These are phyloP conservation scores for Platycheirus albimanus DNA, from an alignment of 2,888 invertebrate genomes.

Conservation along the genomic window DNA sequence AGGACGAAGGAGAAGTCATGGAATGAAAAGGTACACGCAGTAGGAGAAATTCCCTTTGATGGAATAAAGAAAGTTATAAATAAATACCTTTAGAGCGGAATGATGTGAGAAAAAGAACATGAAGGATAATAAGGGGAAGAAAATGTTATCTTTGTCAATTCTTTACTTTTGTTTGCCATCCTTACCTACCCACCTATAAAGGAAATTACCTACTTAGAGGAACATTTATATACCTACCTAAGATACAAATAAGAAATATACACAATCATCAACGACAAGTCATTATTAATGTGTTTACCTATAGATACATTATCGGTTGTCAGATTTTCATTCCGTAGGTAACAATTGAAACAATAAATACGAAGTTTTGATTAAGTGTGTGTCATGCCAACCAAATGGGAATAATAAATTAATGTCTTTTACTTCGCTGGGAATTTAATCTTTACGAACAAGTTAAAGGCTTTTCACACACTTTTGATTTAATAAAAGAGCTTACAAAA, in stretches of 20 bases:
- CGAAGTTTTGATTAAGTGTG: slow-evolving; percentile 6
- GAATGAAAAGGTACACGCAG: not conserved
- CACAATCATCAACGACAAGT: not conserved
- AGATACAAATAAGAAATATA: too few species aligned
- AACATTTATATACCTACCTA: not conserved
- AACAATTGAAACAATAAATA: slow-evolving; percentile 3
- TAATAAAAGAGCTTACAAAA: too few species aligned
- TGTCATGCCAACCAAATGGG: slow-evolving; percentile 16
- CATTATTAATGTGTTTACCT: slow-evolving; percentile 5
- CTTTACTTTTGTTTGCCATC: too few species aligned
- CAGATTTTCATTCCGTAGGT: not conserved
- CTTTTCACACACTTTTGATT: too few species aligned
- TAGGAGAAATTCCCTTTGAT: slow-evolving; percentile 12
- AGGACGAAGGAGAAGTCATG: not conserved
- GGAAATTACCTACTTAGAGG: slow-evolving; percentile 1
- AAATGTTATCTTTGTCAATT: not conserved
- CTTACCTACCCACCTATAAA: not conserved
- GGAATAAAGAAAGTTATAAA: too few species aligned
- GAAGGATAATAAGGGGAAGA: not conserved
- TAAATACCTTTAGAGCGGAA: too few species aligned
- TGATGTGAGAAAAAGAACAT: slow-evolving; percentile 4
- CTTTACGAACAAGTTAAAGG: too few species aligned
- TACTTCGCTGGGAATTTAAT: too few species aligned
- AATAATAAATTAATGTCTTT: too few species aligned
- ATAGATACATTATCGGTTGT: slow-evolving; percentile 20